Evolutionary conservation across 2,888 invertebrate genomes (phyloP).

Genomic region (Lampropteryx suffumata): DNA sequence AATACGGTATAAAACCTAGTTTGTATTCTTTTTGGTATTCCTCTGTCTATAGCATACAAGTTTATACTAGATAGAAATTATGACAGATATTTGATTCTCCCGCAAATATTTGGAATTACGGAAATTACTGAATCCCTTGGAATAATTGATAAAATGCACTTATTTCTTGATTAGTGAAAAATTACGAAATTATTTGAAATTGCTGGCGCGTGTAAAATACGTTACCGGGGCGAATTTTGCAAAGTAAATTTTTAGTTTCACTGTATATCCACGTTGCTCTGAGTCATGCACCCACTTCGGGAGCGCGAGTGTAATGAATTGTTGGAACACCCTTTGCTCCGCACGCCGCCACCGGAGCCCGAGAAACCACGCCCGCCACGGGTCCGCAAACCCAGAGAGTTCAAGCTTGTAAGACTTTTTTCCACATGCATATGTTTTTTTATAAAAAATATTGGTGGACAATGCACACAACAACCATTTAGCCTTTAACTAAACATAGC

Average conservation of each 20-base stretch:
- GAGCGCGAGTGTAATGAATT: conserved; percentile 61
- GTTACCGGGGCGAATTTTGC: background rate
- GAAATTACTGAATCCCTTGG: background rate
- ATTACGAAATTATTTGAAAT: background rate
- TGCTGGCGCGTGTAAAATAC: background rate
- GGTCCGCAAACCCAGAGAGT: conserved; percentile 58
- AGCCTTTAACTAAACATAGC: no score
- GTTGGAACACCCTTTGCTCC: conserved; percentile 56
- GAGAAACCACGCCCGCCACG: conserved; percentile 63
- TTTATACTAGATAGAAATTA: conserved; percentile 5
- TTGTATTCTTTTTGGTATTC: no score
- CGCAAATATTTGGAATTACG: conserved; percentile 14
- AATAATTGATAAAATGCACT: background rate
- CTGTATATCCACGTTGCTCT: background rate
- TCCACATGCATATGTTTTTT: no score
- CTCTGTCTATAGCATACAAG: no score
- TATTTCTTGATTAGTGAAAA: background rate
- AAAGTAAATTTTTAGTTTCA: background rate
- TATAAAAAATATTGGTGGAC: no score
- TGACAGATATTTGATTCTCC: conserved; percentile 1
- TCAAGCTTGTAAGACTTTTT: conserved; percentile 56
- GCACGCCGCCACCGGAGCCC: conserved; percentile 68
- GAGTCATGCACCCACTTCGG: conserved; percentile 60
- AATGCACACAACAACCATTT: no score
- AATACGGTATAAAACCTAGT: no score